Evolutionary conservation across 1,140 invertebrate species (phyloP).

Genomic region (Thalassaphorura encarpata): DNA sequence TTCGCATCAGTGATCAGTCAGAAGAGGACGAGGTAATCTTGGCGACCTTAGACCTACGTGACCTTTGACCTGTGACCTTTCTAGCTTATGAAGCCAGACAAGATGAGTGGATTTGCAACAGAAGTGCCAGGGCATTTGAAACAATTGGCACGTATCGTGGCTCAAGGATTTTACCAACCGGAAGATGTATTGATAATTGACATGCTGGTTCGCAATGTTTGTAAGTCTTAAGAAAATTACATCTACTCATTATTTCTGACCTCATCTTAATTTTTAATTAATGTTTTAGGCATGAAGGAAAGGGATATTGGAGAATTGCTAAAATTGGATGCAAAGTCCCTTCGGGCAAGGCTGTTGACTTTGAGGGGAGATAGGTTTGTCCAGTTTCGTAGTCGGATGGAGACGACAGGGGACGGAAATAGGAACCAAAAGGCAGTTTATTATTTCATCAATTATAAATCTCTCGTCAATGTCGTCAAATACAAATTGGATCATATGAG

Average conservation of each 20-base stretch:
- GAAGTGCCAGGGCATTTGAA: constrained; percentile 84
- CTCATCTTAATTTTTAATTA: neutral
- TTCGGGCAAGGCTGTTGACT: constrained; percentile 71
- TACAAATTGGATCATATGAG: constrained; percentile 94
- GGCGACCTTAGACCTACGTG: too few relatives aligned
- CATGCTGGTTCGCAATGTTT: constrained; percentile 87
- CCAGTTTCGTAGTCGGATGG: constrained; percentile 83
- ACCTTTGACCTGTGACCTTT: too few relatives aligned
- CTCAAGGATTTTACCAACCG: constrained; percentile 82
- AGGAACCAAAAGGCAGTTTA: constrained; percentile 93
- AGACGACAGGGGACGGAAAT: constrained; percentile 91
- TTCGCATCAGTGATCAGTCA: too few relatives aligned
- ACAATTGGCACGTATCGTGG: constrained; percentile 76
- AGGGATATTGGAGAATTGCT: constrained; percentile 88
- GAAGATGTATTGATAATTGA: constrained; percentile 91
- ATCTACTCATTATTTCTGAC: too few relatives aligned
- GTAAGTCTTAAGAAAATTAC: too few relatives aligned
- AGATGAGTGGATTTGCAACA: too few relatives aligned
- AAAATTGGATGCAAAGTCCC: constrained; percentile 90
- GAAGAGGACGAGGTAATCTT: too few relatives aligned
- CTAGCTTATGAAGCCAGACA: too few relatives aligned
- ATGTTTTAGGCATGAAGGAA: constrained; percentile 76
- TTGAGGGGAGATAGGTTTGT: constrained; percentile 89
- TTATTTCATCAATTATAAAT: constrained; percentile 96
- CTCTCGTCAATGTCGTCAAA: constrained; percentile 93